A percentile compares a stretch with the other conserved stretches of the same genome.
Conservation (phyloP, 2,888 invertebrate genomes). For the Pandemis cinnamomeana region DNA sequence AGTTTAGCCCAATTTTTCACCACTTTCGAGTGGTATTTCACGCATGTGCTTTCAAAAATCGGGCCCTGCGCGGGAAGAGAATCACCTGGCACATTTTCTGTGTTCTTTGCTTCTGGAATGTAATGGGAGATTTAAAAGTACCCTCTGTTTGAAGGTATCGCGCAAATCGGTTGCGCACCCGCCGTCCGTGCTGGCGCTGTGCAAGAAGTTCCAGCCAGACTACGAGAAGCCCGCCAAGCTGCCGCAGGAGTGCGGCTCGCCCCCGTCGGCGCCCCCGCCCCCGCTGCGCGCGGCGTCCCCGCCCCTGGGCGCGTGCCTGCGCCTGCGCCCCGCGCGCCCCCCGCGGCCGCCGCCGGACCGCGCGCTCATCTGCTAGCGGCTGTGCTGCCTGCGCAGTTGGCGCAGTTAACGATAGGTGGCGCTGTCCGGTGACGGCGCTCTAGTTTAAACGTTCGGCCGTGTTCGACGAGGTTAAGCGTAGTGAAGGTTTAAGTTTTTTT, state of each 20-base stretch:
- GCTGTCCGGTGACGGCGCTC: constrained; percentile 7
- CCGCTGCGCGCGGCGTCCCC: constrained; percentile 47
- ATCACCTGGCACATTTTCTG: too few relatives aligned
- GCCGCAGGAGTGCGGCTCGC: constrained; percentile 49
- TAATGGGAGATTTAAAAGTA: too few relatives aligned
- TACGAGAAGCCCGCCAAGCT: constrained; percentile 79
- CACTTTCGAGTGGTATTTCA: too few relatives aligned
- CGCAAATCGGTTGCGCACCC: constrained; percentile 85
- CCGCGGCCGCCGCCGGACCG: constrained; percentile 58
- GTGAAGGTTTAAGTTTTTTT: not conserved
- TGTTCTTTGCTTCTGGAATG: too few relatives aligned
- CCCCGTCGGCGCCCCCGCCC: constrained; percentile 45
- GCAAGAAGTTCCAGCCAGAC: constrained; percentile 83
- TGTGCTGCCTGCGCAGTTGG: constrained; percentile 9
- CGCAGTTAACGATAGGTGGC: not conserved
- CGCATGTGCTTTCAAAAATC: too few relatives aligned
- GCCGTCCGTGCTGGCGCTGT: constrained; percentile 80
- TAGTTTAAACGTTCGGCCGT: not conserved
- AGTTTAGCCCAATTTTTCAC: too few relatives aligned
- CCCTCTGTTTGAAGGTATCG: constrained; percentile 69
- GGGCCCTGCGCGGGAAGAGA: too few relatives aligned
- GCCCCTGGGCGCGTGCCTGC: constrained; percentile 49
- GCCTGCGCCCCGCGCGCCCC: constrained; percentile 52
- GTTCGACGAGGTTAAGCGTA: not conserved
- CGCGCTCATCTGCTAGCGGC: constrained; percentile 72